A percentile compares a stretch with the other conserved stretches of the same genome.
Conservation (phyloP, 2,888 invertebrate species). For the Phorcus lineatus region DNA sequence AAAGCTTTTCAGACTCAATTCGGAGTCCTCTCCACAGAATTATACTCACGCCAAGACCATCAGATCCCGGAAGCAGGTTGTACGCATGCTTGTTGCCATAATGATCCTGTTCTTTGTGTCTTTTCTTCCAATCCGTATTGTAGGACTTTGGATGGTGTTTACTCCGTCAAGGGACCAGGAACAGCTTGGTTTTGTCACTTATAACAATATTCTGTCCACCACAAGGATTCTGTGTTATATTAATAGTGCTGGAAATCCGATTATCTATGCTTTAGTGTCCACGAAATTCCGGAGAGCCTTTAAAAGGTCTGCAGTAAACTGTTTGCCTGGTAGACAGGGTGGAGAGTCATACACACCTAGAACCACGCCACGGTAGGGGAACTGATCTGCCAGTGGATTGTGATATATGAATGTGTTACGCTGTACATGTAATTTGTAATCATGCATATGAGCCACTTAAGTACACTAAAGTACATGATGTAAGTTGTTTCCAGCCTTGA, state of each 20-base stretch:
- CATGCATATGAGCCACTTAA: too few species aligned
- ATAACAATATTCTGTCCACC: slow-evolving; percentile 89
- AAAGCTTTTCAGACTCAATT: slow-evolving; percentile 38
- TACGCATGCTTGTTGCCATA: slow-evolving; percentile 58
- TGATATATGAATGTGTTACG: too few species aligned
- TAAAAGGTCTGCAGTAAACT: slow-evolving; percentile 22
- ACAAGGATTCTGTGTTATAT: slow-evolving; percentile 87
- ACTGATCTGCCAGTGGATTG: too few species aligned
- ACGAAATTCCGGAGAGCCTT: slow-evolving; percentile 85
- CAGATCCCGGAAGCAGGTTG: slow-evolving; percentile 57
- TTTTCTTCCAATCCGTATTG: slow-evolving; percentile 89
- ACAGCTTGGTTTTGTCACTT: slow-evolving; percentile 86
- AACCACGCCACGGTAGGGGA: not conserved
- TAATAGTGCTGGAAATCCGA: slow-evolving; percentile 93
- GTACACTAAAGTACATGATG: too few species aligned
- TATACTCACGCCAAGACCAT: slow-evolving; percentile 33
- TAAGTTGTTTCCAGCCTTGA: too few species aligned
- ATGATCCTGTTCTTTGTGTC: slow-evolving; percentile 90
- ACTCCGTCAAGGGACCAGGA: slow-evolving; percentile 83
- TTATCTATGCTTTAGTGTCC: slow-evolving; percentile 92
- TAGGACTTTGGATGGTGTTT: slow-evolving; percentile 90
- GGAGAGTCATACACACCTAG: slow-evolving; percentile 2
- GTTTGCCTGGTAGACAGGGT: not conserved
- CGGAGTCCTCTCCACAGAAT: slow-evolving; percentile 26
- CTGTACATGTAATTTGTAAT: too few species aligned